Percentiles rank a stretch among this genome's conserved stretches.
Evolutionary conservation across 2,888 invertebrate species (phyloP).

Genomic region (Leptura quadrifasciata): DNA sequence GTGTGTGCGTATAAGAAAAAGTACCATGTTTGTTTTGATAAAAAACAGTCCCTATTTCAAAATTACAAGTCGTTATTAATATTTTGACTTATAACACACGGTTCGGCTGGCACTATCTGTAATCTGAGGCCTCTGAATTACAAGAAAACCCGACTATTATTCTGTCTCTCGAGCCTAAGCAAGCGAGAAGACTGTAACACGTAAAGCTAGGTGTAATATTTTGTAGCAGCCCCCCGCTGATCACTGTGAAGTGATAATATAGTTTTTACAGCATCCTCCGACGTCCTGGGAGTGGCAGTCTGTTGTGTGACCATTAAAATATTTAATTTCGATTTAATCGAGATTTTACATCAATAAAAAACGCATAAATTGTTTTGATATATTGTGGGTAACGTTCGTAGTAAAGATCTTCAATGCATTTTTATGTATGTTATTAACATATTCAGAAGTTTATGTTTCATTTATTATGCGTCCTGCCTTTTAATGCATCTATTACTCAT

Average conservation of each 20-base stretch:
- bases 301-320: conserved; percentile 64
- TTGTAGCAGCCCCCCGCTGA: conserved; percentile 69
- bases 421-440: conserved; percentile 57
- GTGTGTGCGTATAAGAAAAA: background rate
- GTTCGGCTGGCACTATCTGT: conserved; percentile 52
- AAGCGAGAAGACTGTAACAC: conserved; percentile 34
- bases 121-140: conserved; percentile 59
- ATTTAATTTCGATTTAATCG: conserved; percentile 72
- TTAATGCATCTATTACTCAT: conserved; percentile 48
- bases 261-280: conserved; percentile 70
- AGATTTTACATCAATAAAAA: conserved; percentile 72
- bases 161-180: conserved; percentile 42
- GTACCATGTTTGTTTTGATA: background rate
- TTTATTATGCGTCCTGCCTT: conserved; percentile 54
- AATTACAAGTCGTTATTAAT: conserved; percentile 50
- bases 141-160: conserved; percentile 56
- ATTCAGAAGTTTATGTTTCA: conserved; percentile 57
- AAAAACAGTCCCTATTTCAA: conserved; percentile 6
- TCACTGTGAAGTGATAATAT: conserved; percentile 71
- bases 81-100: conserved; percentile 52
- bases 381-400: conserved; percentile 55
- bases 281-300: conserved; percentile 67
- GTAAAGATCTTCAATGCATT: conserved; percentile 48
- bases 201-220: conserved; percentile 66
- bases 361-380: conserved; percentile 69